phyloP scores from a whole-genome alignment of 2,888 invertebrate species.

The Iselma pallidipennis region DNA sequence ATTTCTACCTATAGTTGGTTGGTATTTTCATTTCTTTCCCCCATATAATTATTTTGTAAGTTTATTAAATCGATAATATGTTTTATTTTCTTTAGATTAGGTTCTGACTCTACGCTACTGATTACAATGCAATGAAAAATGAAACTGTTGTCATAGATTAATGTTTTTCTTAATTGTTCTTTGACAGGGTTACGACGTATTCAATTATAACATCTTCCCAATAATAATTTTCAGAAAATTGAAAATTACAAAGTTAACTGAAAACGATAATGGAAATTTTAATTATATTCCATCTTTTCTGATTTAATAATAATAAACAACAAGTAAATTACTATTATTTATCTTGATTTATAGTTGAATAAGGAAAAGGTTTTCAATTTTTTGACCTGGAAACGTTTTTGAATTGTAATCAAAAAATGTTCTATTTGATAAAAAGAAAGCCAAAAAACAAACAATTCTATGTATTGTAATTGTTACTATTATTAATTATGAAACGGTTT shows the following conservation, averaged over 20 bases:
- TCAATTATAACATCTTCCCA: background rate
- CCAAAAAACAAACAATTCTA: too few relatives aligned
- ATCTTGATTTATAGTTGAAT: background rate
- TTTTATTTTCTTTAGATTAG: background rate
- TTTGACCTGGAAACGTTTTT: too few relatives aligned
- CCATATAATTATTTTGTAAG: too few relatives aligned
- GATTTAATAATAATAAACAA: background rate
- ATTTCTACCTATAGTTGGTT: too few relatives aligned
- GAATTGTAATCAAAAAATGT: too few relatives aligned
- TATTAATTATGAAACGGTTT: too few relatives aligned
- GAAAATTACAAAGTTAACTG: background rate
- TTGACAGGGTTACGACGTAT: background rate
- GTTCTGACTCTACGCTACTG: background rate
- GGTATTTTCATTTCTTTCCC: too few relatives aligned
- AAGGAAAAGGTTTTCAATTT: too few relatives aligned
- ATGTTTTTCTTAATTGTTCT: background rate
- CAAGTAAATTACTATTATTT: background rate
- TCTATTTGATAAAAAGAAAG: too few relatives aligned
- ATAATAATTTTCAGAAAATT: background rate
- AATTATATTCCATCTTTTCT: background rate
- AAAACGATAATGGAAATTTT: background rate
- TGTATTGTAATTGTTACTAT: too few relatives aligned
- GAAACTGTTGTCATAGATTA: background rate
- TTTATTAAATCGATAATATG: too few relatives aligned
- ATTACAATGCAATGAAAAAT: background rate